Evolutionary conservation across 2,113 vertebrate genomes (phyloP).

Genomic region (Cebidichthys violaceus): DNA sequence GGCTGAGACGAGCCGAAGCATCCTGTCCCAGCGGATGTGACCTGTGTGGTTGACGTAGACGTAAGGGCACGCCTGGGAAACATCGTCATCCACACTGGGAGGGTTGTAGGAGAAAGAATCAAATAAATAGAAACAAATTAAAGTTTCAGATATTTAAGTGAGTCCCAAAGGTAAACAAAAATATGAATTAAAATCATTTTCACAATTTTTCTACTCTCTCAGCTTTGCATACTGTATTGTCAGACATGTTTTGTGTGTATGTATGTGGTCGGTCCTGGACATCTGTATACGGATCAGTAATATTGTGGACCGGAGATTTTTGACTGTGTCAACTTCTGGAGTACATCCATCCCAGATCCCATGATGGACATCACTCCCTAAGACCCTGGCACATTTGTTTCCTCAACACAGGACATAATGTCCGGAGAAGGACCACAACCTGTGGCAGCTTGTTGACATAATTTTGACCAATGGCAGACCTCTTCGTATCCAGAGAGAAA

Average conservation of each 20-base stretch:
- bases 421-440: neutral
- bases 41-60: constrained; percentile 87
- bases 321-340: neutral
- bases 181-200: neutral
- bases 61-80: constrained; percentile 83
- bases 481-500: neutral
- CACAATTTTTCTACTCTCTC: neutral
- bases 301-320: too few species aligned
- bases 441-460: neutral
- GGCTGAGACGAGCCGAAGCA: constrained; percentile 84
- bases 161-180: neutral
- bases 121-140: neutral
- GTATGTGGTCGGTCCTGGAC: too few species aligned
- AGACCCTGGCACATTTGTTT: neutral
- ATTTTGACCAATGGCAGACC: neutral
- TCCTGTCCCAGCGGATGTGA: constrained; percentile 84
- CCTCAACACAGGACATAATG: neutral
- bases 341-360: neutral
- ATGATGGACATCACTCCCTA: neutral
- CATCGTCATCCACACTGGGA: constrained; percentile 83
- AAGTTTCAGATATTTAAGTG: neutral
- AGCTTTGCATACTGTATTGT: neutral
- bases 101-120: neutral
- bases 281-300: too few species aligned
- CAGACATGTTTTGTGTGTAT: neutral